Conservation (phyloP, 2,797 vertebrate species). For the Crocidura indochinensis region DNA sequence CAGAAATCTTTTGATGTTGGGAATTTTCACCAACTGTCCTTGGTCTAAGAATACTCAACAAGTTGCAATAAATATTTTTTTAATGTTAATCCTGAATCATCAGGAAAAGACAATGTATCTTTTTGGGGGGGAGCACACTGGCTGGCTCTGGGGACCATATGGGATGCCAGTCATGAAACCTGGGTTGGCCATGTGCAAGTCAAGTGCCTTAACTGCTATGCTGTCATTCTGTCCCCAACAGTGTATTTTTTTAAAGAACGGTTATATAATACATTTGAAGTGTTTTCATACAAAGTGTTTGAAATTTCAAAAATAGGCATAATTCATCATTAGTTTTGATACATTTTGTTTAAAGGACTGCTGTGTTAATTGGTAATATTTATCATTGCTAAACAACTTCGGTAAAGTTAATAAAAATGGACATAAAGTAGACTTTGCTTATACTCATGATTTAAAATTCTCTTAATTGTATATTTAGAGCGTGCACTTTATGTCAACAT, state of each 20-base stretch:
- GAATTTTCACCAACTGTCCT: background rate
- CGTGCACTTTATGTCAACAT: background rate
- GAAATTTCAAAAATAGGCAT: constrained; percentile 38
- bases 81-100: background rate
- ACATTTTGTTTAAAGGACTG: constrained; percentile 19
- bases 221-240: background rate
- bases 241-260: constrained; percentile 31
- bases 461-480: background rate
- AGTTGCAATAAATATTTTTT: constrained; percentile 57
- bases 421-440: constrained; percentile 56
- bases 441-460: constrained; percentile 62
- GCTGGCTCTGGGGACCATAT: too few relatives aligned
- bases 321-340: constrained; percentile 21
- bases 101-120: background rate
- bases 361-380: constrained; percentile 44
- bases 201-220: too few relatives aligned
- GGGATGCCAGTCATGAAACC: too few relatives aligned
- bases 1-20: constrained; percentile 10
- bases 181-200: too few relatives aligned
- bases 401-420: constrained; percentile 59
- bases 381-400: constrained; percentile 49
- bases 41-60: background rate
- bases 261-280: constrained; percentile 12
- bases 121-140: too few relatives aligned
- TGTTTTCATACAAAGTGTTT: constrained; percentile 39